Conservation (phyloP, 2,113 vertebrate genomes). For the Odobenus rosmarus region DNA sequence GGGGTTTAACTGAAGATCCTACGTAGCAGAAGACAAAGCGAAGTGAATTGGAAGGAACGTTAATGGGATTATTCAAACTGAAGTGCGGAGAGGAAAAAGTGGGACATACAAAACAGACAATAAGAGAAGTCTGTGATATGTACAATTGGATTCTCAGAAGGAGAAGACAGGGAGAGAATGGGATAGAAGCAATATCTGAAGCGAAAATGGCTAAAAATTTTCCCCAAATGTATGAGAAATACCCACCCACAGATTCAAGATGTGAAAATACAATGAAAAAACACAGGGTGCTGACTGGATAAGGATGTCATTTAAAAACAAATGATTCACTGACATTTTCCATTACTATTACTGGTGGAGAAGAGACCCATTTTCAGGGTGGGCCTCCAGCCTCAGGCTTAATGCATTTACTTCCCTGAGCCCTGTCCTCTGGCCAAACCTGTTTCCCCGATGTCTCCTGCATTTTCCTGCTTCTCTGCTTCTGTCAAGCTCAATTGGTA, state of each 20-base stretch:
- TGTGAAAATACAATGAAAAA: not conserved
- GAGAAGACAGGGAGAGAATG: not conserved
- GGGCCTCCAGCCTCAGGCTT: not conserved
- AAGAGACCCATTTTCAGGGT: not conserved
- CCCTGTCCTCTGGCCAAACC: not conserved
- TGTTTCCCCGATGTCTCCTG: not conserved
- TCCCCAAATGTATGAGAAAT: not conserved
- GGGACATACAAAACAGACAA: too few relatives aligned
- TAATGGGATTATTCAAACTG: not conserved
- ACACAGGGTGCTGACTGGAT: not conserved
- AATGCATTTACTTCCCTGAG: not conserved
- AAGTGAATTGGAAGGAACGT: not conserved
- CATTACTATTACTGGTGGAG: not conserved
- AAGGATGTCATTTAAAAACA: not conserved
- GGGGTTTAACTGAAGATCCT: not conserved
- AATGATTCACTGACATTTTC: not conserved
- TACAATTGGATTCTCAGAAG: not conserved
- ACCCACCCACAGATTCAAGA: not conserved
- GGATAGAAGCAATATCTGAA: not conserved
- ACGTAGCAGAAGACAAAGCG: not conserved
- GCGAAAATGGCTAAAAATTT: not conserved
- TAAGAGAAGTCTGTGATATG: not conserved
- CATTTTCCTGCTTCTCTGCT: not conserved
- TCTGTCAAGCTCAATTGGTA: not conserved
- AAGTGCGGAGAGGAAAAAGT: not conserved